A percentile compares a stretch with the other conserved stretches of the same genome.
Evolutionary conservation across 2,888 invertebrate species (phyloP).

Genomic region (Pyrocoelia pectoralis): DNA sequence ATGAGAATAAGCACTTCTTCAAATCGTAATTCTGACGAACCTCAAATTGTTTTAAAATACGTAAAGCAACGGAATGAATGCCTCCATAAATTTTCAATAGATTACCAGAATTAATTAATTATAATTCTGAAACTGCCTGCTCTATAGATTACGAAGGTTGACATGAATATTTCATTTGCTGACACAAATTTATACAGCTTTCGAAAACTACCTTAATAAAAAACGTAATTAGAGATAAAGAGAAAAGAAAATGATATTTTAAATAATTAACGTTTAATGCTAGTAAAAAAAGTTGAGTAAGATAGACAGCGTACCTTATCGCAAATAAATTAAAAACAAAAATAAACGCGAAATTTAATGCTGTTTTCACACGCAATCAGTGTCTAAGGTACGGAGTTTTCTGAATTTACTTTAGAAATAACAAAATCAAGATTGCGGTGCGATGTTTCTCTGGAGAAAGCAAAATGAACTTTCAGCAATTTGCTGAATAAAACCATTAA

Average conservation of each 20-base stretch:
- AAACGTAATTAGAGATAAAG: not conserved
- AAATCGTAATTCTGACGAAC: too few relatives aligned
- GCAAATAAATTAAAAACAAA: constrained; percentile 23
- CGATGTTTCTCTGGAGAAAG: constrained; percentile 15
- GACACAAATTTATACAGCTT: too few relatives aligned
- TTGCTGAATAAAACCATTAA: constrained; percentile 30
- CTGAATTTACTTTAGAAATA: constrained; percentile 26
- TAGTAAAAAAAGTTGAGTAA: constrained; percentile 3
- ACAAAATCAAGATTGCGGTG: constrained; percentile 29
- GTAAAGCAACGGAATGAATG: too few relatives aligned
- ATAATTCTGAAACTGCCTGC: too few relatives aligned
- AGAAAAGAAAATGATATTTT: not conserved
- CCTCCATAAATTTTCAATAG: too few relatives aligned
- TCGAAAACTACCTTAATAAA: too few relatives aligned
- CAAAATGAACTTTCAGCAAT: constrained; percentile 27
- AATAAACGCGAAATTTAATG: constrained; percentile 28
- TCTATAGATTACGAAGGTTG: too few relatives aligned
- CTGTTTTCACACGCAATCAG: constrained; percentile 32
- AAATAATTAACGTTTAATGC: not conserved
- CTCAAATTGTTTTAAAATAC: too few relatives aligned
- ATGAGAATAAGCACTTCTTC: too few relatives aligned
- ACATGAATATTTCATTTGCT: too few relatives aligned
- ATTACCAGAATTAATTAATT: too few relatives aligned
- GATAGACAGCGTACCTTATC: constrained; percentile 17
- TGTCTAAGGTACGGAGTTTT: constrained; percentile 30